phyloP scores from a whole-genome alignment of 2,797 vertebrate species.

The Ispidina lecontei region DNA sequence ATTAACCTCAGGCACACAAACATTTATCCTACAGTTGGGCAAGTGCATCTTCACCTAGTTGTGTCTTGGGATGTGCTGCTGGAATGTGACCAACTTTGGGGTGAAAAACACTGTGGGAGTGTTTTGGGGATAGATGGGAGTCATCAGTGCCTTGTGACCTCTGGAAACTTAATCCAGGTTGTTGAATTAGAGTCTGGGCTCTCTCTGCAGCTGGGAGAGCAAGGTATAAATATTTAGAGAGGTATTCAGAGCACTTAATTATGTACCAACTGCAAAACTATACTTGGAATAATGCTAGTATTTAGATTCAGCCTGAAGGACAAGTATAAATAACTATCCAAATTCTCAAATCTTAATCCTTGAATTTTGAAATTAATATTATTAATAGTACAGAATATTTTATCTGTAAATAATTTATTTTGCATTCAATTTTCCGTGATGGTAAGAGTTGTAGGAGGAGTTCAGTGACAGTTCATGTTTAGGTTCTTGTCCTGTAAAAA shows the following conservation, averaged over 20 bases:
- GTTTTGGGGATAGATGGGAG: background rate
- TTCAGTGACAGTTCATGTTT: background rate
- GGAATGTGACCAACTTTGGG: fast-evolving
- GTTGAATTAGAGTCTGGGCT: background rate
- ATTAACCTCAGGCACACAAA: background rate
- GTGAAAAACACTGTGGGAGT: background rate
- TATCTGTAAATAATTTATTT: background rate
- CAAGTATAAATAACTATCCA: background rate
- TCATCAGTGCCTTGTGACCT: background rate
- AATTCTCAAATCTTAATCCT: too few relatives aligned
- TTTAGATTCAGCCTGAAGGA: background rate
- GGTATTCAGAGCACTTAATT: background rate
- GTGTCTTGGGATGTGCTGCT: background rate
- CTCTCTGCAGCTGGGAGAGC: background rate
- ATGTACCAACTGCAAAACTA: background rate
- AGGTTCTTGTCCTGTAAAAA: background rate
- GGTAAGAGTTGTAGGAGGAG: background rate
- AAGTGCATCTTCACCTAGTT: background rate
- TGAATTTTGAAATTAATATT: background rate
- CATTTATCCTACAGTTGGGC: background rate
- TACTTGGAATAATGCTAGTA: background rate
- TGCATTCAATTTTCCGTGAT: background rate
- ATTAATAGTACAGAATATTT: background rate
- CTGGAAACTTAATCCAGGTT: background rate
- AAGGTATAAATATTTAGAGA: background rate